Base-by-base conservation (phyloP, 2,797 vertebrate genomes). In the Pangasius larnaudii region DNA sequence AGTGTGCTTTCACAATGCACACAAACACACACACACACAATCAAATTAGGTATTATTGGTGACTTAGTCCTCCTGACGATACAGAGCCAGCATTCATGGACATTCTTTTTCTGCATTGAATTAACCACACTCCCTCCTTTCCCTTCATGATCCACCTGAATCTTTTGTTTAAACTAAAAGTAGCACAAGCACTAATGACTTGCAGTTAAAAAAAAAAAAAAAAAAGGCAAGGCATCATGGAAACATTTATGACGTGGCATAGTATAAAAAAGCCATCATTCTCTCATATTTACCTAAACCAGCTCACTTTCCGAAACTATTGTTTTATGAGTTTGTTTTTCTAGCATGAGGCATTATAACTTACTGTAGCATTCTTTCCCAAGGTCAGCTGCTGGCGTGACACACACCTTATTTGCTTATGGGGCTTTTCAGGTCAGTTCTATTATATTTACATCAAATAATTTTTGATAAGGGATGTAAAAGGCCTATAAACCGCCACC, bases 391-490 rank as follows among this genome's bases (percentile, higher is more conserved):
- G 67, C 93, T 94, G 92, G 94, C 93, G 97, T 96, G 95, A 93
- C 96, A 95, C 85, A 90, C 93, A 94, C 94, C 93, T 92, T 97
- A 97, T 98, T 98, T 97, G 96, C 97, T 96, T 96, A 96, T 92
- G 85, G 93, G 94, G 93, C 95, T 95, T 97, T 96, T 96, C 96
- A 95, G 96, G 96, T 96, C 96, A 97, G 94, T 97, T 97, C 95
- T 94, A 95, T 96, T 95, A 96, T 96, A 94, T 97, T 98, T 97
- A 96, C 97, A 96, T 97, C 97, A 98, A 98, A 98, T 97, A 97
- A 95, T 96, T 96, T 96, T 96, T 96, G 96, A 96, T 97, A 97
- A 96, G 96, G 94, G 95, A 96, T 95, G 95, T 96, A 96, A 96
- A 96, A 96, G 94, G 93, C 90, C 95, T 95, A 96, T 97, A 96